Evolutionary conservation across 2,797 vertebrate species (phyloP).

Genomic region (Pangasius sanitwongsei): DNA sequence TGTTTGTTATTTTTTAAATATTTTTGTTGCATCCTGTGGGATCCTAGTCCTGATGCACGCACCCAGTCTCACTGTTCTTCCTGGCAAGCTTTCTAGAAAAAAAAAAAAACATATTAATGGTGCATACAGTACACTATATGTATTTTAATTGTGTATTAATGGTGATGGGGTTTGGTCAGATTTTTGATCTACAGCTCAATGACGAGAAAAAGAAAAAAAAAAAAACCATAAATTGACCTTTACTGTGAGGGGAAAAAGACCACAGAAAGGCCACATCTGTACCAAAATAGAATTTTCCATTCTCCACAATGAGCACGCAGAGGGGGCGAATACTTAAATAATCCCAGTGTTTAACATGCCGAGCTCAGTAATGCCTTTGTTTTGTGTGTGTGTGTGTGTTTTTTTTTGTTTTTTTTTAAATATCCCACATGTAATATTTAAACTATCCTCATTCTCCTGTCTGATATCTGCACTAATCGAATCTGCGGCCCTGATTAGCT

Average conservation of each 20-base stretch:
- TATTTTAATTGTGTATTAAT: background rate
- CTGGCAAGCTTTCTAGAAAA: background rate
- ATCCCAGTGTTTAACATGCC: slow-evolving; percentile 5
- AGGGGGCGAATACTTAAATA: slow-evolving; percentile 21
- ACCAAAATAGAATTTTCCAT: slow-evolving; percentile 46
- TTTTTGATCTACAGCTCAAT: background rate
- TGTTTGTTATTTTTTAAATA: background rate
- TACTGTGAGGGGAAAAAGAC: slow-evolving; percentile 7
- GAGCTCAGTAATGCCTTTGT: background rate
- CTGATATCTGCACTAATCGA: background rate
- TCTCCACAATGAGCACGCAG: slow-evolving; percentile 21
- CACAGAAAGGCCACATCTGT: slow-evolving; percentile 30
- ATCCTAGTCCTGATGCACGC: background rate
- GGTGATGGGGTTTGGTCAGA: background rate
- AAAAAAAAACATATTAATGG: background rate
- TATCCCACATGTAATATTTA: background rate
- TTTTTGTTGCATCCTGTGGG: background rate
- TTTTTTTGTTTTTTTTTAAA: background rate
- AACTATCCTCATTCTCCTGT: background rate
- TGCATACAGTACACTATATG: background rate
- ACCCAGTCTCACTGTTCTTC: background rate
- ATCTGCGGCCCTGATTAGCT: background rate
- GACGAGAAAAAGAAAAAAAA: background rate
- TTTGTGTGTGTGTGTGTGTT: background rate
- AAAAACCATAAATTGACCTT: slow-evolving; percentile 29